Evolutionary conservation across 2,888 invertebrate genomes (phyloP).

Genomic region (Mythimna pallens): DNA sequence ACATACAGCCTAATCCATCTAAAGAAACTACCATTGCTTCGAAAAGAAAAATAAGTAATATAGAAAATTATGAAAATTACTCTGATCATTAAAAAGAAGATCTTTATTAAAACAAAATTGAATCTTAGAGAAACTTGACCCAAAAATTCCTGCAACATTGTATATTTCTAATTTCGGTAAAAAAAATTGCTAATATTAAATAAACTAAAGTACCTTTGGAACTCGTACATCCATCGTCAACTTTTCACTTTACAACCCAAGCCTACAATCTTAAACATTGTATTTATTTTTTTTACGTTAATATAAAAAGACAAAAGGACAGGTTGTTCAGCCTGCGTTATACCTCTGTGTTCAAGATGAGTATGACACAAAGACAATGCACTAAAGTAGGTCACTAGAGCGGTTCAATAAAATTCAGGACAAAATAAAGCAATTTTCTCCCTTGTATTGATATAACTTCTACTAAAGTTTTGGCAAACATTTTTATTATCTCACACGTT

Average conservation of each 20-base stretch:
- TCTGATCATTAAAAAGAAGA: no score
- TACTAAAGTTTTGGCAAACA: conserved; percentile 29
- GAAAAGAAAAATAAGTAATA: no score
- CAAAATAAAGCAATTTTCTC: conserved; percentile 42
- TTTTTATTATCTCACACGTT: conserved; percentile 5
- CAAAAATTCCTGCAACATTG: no score
- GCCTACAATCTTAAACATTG: conserved; percentile 51
- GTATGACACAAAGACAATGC: conserved; percentile 66
- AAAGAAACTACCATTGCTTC: no score
- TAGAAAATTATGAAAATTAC: no score
- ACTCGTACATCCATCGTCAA: conserved; percentile 77
- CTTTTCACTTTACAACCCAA: conserved; percentile 51
- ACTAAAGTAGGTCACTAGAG: conserved; percentile 76
- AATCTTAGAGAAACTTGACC: no score
- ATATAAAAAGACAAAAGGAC: conserved; percentile 26
- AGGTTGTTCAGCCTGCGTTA: conserved; percentile 9
- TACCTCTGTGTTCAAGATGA: conserved; percentile 11
- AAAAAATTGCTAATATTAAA: background rate
- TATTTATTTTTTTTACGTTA: conserved; percentile 28
- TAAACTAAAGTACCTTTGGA: conserved; percentile 58
- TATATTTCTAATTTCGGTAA: background rate
- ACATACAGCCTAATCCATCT: no score
- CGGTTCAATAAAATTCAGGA: conserved; percentile 63
- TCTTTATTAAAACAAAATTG: no score
- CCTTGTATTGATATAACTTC: conserved; percentile 78